phyloP scores from a whole-genome alignment of 2,113 vertebrate genomes.

The Nipponia nippon region DNA sequence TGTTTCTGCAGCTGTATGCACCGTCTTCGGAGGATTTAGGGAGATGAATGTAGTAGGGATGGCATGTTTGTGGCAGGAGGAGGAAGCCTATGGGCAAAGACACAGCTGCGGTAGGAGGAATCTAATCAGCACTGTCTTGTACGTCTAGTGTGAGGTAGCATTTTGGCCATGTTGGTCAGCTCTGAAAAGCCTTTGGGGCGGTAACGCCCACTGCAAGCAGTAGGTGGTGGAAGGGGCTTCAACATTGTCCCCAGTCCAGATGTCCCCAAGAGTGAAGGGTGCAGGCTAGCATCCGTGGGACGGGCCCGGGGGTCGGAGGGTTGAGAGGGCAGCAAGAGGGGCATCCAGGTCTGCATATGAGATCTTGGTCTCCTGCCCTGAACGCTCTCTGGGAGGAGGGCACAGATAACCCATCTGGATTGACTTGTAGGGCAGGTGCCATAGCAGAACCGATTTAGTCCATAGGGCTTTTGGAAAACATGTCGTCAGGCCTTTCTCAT shows the following conservation, averaged over 20 bases:
- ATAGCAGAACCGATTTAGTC: background rate
- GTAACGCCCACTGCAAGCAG: background rate
- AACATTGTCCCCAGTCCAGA: too few species aligned
- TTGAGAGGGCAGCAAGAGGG: rapidly evolving
- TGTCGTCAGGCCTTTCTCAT: background rate
- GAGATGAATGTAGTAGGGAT: background rate
- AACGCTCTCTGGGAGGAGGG: background rate
- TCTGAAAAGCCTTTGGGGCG: background rate
- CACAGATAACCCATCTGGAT: background rate
- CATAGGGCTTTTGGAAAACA: background rate
- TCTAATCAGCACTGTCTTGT: background rate
- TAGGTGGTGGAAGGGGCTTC: background rate
- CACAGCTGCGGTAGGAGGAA: background rate
- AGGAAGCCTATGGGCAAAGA: background rate
- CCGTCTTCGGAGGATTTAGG: background rate
- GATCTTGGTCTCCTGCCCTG: background rate
- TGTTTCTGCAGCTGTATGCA: background rate
- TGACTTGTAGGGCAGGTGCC: background rate
- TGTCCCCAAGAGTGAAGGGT: background rate
- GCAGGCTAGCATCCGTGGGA: background rate
- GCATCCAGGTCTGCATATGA: rapidly evolving
- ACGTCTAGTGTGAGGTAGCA: background rate
- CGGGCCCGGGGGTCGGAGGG: rapidly evolving
- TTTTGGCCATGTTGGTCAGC: background rate
- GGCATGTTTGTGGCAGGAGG: background rate